Evolutionary conservation across 2,797 vertebrate species (phyloP).

Genomic region (Argentina silus): DNA sequence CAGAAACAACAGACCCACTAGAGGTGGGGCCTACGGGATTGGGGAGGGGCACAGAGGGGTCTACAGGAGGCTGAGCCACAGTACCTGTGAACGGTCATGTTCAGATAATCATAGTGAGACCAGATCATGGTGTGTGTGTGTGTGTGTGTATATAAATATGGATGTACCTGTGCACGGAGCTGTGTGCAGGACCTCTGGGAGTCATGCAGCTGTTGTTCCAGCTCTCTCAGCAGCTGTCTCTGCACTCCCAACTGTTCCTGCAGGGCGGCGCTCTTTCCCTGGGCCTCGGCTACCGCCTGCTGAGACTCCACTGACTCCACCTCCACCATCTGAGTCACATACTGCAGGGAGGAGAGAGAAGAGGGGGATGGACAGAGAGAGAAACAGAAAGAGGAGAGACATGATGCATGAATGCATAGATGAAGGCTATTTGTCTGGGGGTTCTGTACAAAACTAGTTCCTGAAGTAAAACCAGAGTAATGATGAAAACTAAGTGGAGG

Average conservation of each 20-base stretch:
- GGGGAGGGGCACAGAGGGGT: background rate
- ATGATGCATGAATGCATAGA: too few species aligned
- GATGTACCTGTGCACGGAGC: constrained; percentile 87
- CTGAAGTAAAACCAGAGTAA: too few species aligned
- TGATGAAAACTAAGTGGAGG: too few species aligned
- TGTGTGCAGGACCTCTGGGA: constrained; percentile 84
- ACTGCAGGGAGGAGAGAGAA: constrained; percentile 62
- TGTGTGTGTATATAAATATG: background rate
- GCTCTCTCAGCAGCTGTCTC: constrained; percentile 86
- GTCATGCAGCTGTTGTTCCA: constrained; percentile 89
- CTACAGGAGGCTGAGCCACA: background rate
- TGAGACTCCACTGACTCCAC: constrained; percentile 84
- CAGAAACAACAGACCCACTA: background rate
- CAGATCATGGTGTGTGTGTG: background rate
- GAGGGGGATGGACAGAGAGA: background rate
- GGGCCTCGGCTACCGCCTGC: constrained; percentile 81
- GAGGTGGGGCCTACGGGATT: background rate
- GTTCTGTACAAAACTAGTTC: too few species aligned
- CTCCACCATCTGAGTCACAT: constrained; percentile 84
- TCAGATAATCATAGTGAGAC: too few species aligned
- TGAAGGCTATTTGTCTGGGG: too few species aligned
- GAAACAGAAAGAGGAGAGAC: too few species aligned
- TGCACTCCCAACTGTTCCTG: constrained; percentile 91
- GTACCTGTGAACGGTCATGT: background rate
- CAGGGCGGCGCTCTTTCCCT: constrained; percentile 83